Base-by-base conservation (phyloP, 2,797 vertebrate species). In the Chelonia mydas region DNA sequence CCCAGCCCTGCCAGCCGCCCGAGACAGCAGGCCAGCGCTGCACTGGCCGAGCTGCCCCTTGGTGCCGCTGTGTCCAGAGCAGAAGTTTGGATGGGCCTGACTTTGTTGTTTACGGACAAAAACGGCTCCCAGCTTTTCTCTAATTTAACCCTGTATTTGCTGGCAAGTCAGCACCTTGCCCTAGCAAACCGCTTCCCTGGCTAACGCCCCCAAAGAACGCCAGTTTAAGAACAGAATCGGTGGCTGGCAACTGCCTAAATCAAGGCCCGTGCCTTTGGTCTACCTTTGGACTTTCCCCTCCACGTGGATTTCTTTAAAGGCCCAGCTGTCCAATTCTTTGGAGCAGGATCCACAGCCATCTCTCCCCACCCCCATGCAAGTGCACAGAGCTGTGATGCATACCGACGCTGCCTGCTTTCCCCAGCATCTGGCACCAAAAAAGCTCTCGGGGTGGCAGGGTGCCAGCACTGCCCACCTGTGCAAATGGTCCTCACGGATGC, bases 191-290 rank as follows among this genome's bases (percentile, higher is more conserved):
- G 31, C 31, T 31, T 61, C 12, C 5, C 57, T 31, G 57, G 57
- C 13, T 31, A 59, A 59, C 1, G 2, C 0, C 57, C 28, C 5
- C 61, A 5, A 33, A 33, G 31, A 33, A 33, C 1, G 13, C 15
- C 17, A 2, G 6, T 10, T 65, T 65, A 19, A 31, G 37, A 21
- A 9, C 33, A n/a, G 61, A 65, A n/a, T n/a, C 65, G 19, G 17
- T 33, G 9, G 9, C 65, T 11, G n/a, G n/a, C n/a, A 11, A 19
- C 65, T 11, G n/a, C 65, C 65, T 68, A 11, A 68, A 37, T 68
- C 33, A 68, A 68, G n/a, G n/a, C n/a, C 31, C 15, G 7, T 13
- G 6, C 57, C 11, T 28, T 31, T 59, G 57, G 28, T 65, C 61
- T 65, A 68, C 17, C 61, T 37, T 19, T 16, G 33, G 61, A 7